Base-by-base conservation (phyloP, 2,888 invertebrate genomes). In the Caenorhabditis wallacei region DNA sequence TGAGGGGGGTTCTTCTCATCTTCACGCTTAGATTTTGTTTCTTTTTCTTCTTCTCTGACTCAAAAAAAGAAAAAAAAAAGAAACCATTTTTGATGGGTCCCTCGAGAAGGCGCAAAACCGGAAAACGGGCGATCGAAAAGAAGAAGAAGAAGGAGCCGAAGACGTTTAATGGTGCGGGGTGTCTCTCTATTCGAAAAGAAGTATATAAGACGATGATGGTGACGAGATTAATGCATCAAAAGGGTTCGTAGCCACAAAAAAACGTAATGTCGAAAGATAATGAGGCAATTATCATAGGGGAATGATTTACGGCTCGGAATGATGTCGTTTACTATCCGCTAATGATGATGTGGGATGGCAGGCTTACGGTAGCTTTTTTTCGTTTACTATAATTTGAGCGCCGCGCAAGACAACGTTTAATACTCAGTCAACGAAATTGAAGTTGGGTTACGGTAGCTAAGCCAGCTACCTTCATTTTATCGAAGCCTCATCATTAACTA, bases 141-240 rank as follows among this genome's bases (percentile, higher is more conserved):
- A 56, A 46, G 56, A 54, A 24, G 18, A 40, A 53, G 24, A 37
- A 22, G 53, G 37, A 16, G 46, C 61, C 43, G 51, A 66, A 66
- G 64, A 51, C 64, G 74, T 76, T 76, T 76, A 76, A 76, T 76
- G 75, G 75, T 48, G 57, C 64, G 48, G 30, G 30, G 56, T 20
- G 35, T 51, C 51, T 26, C n/a, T n/a, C n/a, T n/a, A n/a, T n/a
- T n/a, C n/a, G n/a, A n/a, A n/a, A n/a, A n/a, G n/a, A n/a, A n/a
- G n/a, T n/a, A 53, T 53, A 53, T 40, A 57, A 59, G 24, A 66
- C 57, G 66, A 71, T 59, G 70, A 76, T 76, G 76, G 69, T 59
- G 76, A 66, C 68, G 76, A 76, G 76, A 76, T 76, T 76, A 76
- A 76, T 76, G 76, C 69, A 76, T 76, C 75, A 68, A n/a, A n/a